A percentile compares a stretch with the other conserved stretches of the same genome.
phyloP scores from a whole-genome alignment of 1,140 invertebrate species.

The Euwallacea fornicatus region DNA sequence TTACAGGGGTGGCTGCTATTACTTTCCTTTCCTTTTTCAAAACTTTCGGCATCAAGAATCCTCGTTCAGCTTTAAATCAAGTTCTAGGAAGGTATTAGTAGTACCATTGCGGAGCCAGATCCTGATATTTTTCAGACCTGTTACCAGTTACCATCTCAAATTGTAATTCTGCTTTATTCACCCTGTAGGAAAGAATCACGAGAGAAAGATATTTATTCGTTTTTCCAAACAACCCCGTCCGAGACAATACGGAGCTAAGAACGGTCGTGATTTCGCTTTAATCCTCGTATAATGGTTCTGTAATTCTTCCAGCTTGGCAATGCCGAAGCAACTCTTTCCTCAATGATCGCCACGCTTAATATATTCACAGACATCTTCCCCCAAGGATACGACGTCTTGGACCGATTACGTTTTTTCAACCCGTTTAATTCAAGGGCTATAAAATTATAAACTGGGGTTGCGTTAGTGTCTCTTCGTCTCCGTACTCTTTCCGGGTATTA shows the following conservation, averaged over 20 bases:
- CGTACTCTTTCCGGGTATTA: too few relatives aligned
- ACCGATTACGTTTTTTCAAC: slow-evolving; percentile 30
- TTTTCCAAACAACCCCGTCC: slow-evolving; percentile 54
- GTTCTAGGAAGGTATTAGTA: neutral
- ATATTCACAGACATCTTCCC: slow-evolving; percentile 35
- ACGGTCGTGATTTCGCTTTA: slow-evolving; percentile 52
- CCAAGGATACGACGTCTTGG: slow-evolving; percentile 24
- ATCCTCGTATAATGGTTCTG: slow-evolving; percentile 54
- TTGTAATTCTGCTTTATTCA: slow-evolving; percentile 1
- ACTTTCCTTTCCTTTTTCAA: neutral
- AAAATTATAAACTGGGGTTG: slow-evolving; percentile 13
- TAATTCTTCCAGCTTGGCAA: slow-evolving; percentile 45
- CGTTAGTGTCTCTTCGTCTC: too few relatives aligned
- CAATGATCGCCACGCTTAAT: slow-evolving; percentile 37
- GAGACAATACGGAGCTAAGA: slow-evolving; percentile 52
- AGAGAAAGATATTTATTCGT: slow-evolving; percentile 52
- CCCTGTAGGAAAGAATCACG: slow-evolving; percentile 29
- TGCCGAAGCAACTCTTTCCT: slow-evolving; percentile 40
- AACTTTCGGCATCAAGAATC: neutral
- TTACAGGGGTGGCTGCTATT: slow-evolving; percentile 8
- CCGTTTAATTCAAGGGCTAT: slow-evolving; percentile 18
- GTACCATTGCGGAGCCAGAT: neutral
- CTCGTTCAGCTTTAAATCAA: neutral
- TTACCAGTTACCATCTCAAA: too few relatives aligned
- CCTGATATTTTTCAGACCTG: neutral